phyloP scores from a whole-genome alignment of 1,140 invertebrate genomes.

The Drosophila mojavensis region DNA sequence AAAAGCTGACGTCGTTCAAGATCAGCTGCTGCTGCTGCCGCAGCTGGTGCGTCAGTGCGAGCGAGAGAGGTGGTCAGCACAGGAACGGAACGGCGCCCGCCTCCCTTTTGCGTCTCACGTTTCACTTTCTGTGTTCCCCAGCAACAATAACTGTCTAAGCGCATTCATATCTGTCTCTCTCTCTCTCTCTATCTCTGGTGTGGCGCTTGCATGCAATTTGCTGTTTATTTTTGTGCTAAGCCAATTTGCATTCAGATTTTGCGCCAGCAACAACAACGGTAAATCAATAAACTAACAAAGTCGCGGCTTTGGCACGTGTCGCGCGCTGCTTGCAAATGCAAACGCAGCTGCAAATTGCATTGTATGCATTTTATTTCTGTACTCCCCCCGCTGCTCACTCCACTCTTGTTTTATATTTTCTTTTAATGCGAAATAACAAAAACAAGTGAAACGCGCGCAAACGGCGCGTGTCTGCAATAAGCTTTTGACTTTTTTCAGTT shows the following conservation, averaged over 20 bases:
- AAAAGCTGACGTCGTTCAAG: slow-evolving; percentile 40
- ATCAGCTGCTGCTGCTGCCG: slow-evolving; percentile 73
- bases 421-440: slow-evolving; percentile 17
- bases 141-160: slow-evolving; percentile 20
- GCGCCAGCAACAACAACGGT: slow-evolving; percentile 24
- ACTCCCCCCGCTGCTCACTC: background rate
- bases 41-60: slow-evolving; percentile 29
- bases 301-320: slow-evolving; percentile 55
- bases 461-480: slow-evolving; percentile 48
- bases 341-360: slow-evolving; percentile 30
- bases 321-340: slow-evolving; percentile 43
- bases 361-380: slow-evolving; percentile 21
- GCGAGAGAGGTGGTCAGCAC: background rate
- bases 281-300: slow-evolving; percentile 57
- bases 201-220: slow-evolving; percentile 4
- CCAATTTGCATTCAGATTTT: slow-evolving; percentile 71
- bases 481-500: slow-evolving; percentile 5
- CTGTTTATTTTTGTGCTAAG: slow-evolving; percentile 67
- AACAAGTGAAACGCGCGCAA: slow-evolving; percentile 14
- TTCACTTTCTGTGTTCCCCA: slow-evolving; percentile 15
- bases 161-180: background rate
- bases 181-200: too few species aligned
- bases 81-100: background rate
- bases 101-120: slow-evolving; percentile 8
- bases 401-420: background rate